phyloP scores from a whole-genome alignment of 2,113 vertebrate species.

The Xenopus tropicalis region DNA sequence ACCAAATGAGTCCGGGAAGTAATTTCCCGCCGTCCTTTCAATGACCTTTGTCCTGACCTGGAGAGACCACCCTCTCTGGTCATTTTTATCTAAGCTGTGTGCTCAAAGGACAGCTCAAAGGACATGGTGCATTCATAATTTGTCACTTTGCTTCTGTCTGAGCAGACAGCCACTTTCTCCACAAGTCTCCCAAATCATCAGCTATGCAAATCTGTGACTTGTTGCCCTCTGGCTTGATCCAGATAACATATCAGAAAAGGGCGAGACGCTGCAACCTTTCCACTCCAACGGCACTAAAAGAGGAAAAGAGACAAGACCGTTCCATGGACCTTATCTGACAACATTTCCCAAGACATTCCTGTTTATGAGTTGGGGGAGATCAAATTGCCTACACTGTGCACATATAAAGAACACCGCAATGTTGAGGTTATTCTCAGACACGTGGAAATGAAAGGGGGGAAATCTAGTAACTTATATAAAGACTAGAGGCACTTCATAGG shows the following conservation, averaged over 20 bases:
- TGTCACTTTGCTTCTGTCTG: constrained; percentile 35
- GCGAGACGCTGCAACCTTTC: constrained; percentile 33
- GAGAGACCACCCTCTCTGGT: constrained; percentile 39
- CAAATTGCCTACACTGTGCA: neutral
- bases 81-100: constrained; percentile 34
- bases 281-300: constrained; percentile 32
- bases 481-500: neutral
- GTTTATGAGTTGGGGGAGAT: neutral
- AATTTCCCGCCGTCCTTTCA: constrained; percentile 33
- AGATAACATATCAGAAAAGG: constrained; percentile 41
- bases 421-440: neutral
- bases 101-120: constrained; percentile 24
- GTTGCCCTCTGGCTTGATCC: constrained; percentile 19
- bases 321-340: constrained; percentile 7
- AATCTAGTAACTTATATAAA: neutral
- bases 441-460: neutral
- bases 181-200: constrained; percentile 29
- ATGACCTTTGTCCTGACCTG: constrained; percentile 41
- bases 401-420: too few relatives aligned
- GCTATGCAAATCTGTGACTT: constrained; percentile 24
- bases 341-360: constrained; percentile 6
- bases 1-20: neutral
- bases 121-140: constrained; percentile 42
- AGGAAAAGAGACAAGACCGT: constrained; percentile 5
- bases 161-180: constrained; percentile 29